These are phyloP conservation scores for Drosophila ironensis DNA, from an alignment of 1,140 invertebrate genomes.

Conservation along the genomic window DNA sequence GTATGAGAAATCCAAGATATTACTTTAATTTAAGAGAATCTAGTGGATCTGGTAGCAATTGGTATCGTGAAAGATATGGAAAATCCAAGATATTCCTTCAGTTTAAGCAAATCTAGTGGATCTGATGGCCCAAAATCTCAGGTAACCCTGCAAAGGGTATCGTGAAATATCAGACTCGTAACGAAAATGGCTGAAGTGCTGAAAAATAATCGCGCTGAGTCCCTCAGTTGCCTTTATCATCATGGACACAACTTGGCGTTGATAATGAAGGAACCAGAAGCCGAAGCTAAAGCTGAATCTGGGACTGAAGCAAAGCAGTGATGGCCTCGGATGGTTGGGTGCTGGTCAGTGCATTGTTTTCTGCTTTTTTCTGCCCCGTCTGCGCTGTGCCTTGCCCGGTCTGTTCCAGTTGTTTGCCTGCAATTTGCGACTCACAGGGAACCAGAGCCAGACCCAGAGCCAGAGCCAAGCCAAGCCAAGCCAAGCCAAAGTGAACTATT, in stretches of 20 bases:
- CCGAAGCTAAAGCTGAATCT: too few species aligned
- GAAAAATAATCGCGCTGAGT: conserved; percentile 64
- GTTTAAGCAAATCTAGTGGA: too few species aligned
- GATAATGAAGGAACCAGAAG: conserved; percentile 59
- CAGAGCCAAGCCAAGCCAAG: conserved; percentile 3
- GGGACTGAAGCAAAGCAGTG: too few species aligned
- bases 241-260: conserved; percentile 73
- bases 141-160: background rate
- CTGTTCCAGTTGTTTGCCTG: conserved; percentile 53
- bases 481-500: conserved; percentile 57
- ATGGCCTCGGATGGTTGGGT: conserved; percentile 28
- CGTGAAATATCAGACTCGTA: conserved; percentile 1
- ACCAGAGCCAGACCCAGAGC: conserved; percentile 6
- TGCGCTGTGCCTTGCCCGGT: too few species aligned
- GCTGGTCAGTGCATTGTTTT: conserved; percentile 56
- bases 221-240: conserved; percentile 66
- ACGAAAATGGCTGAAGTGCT: conserved; percentile 44
- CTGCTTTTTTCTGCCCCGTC: conserved; percentile 7
- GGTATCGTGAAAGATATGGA: conserved; percentile 4
- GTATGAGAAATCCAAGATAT: too few species aligned
- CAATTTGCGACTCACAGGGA: conserved; percentile 51
- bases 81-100: too few species aligned
- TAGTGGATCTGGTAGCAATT: background rate
- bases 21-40: too few species aligned
- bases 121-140: too few species aligned